Evolutionary conservation across 2,797 vertebrate genomes (phyloP).

Genomic region (Amazonetta brasiliensis): DNA sequence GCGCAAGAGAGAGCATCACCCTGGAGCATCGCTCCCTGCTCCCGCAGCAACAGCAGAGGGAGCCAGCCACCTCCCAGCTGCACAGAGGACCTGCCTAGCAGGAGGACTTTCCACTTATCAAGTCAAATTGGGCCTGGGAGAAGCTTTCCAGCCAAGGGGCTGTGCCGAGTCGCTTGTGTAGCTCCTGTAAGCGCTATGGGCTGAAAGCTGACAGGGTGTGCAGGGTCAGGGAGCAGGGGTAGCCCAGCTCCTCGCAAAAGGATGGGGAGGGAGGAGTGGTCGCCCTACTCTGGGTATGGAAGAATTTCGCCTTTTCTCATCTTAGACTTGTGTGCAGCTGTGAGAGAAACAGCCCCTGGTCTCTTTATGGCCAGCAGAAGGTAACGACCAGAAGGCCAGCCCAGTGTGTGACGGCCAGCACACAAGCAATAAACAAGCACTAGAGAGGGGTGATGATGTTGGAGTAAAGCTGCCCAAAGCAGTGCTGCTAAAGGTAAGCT

Average conservation of each 20-base stretch:
- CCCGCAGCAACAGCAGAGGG: not conserved
- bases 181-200: not conserved
- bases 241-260: not conserved
- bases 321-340: not conserved
- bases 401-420: not conserved
- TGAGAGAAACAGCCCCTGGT: not conserved
- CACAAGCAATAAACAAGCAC: rapidly evolving
- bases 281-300: not conserved
- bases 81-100: not conserved
- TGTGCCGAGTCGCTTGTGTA: not conserved
- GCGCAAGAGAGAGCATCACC: not conserved
- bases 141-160: not conserved
- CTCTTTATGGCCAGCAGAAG: not conserved
- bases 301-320: not conserved
- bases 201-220: not conserved
- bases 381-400: not conserved
- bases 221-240: not conserved
- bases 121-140: too few relatives aligned
- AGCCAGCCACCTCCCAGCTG: rapidly evolving
- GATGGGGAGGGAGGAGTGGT: not conserved
- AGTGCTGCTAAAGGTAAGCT: not conserved
- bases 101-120: not conserved
- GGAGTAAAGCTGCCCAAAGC: not conserved
- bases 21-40: not conserved
- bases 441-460: rapidly evolving